Evolutionary conservation across 1,140 invertebrate genomes (phyloP).

Genomic region (Neodiprion lecontei): DNA sequence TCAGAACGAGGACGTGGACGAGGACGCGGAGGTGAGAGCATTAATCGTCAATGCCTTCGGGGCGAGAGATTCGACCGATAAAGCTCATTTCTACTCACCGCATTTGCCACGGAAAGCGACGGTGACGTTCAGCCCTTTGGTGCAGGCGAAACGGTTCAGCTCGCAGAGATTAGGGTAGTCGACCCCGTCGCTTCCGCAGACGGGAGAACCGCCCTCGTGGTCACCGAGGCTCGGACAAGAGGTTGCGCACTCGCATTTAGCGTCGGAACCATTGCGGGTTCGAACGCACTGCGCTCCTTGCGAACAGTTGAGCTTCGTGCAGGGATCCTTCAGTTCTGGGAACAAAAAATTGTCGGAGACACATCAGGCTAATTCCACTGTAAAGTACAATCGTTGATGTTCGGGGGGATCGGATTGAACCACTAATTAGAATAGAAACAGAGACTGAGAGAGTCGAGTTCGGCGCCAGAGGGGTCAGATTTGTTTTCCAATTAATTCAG

Average conservation of each 20-base stretch:
- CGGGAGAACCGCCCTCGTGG: constrained; percentile 74
- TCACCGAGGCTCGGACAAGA: constrained; percentile 82
- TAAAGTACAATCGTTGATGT: no score
- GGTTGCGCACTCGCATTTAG: constrained; percentile 77
- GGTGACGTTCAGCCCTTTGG: constrained; percentile 76
- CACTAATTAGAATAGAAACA: no score
- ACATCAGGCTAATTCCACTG: background rate
- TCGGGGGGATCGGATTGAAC: no score
- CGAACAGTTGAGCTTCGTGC: constrained; percentile 74
- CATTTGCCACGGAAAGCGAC: constrained; percentile 89
- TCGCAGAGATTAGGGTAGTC: constrained; percentile 85
- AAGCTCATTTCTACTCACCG: constrained; percentile 69
- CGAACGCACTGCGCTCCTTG: constrained; percentile 79
- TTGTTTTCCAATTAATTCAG: no score
- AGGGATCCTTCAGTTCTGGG: constrained; percentile 80
- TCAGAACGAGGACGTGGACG: no score
- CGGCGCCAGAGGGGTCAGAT: no score
- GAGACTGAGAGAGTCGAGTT: no score
- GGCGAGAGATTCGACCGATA: background rate
- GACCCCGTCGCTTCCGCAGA: constrained; percentile 77
- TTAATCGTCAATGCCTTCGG: no score
- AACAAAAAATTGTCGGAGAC: constrained; percentile 45
- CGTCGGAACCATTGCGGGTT: constrained; percentile 75
- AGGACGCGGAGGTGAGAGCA: no score
- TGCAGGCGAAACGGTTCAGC: constrained; percentile 79